Base-by-base conservation (phyloP, 2,113 vertebrate genomes). In the Plecotus auritus region DNA sequence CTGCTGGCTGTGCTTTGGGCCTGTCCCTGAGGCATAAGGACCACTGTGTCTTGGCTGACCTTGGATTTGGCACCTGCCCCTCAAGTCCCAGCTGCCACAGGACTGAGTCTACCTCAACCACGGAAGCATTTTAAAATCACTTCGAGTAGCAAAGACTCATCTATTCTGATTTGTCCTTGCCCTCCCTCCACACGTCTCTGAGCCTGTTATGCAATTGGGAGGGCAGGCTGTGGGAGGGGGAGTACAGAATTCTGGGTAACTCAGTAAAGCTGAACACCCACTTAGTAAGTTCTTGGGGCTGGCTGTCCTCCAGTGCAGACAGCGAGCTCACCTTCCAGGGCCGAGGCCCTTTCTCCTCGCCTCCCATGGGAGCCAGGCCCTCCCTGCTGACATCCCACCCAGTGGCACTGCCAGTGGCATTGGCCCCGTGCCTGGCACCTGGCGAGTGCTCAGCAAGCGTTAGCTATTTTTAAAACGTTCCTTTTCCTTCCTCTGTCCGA, bases 241-340 rank as follows among this genome's bases (percentile, higher is more conserved):
- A 89, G 88, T 28, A 42, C n/a, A 37, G 61, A 73, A 81, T 94
- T 93, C 90, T 85, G 95, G 94, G 85, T 95, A 93, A 61, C 54
- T 96, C 92, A 85, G 1, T 77, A 86, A 94, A 87, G 94, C 66
- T 26, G 26, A 64, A 69, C 35, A 32, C 73, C 84, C 70, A 56
- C 74, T 93, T 91, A 84, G 89, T 94, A 92, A 74, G 70, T 81
- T 84, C 80, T 87, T 45, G 40, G 45, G 67, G 56, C 47, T 84
- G 89, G 80, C 91, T 49, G 72, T 70, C 67, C 20, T 74, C 51
- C 14, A 11, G 49, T 32, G 67, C 26, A 59, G 83, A 66, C 28
- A 45, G 82, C 70, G 76, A 94, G 95, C 69, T 93, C 89, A 59
- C 86, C 51, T 67, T 67, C 37, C 30, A 13, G n/a, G 74, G 45